A percentile compares a stretch with the other conserved stretches of the same genome.
phyloP scores from a whole-genome alignment of 35 echinoderm and acorn worm genomes.

The Lytechinus pictus region DNA sequence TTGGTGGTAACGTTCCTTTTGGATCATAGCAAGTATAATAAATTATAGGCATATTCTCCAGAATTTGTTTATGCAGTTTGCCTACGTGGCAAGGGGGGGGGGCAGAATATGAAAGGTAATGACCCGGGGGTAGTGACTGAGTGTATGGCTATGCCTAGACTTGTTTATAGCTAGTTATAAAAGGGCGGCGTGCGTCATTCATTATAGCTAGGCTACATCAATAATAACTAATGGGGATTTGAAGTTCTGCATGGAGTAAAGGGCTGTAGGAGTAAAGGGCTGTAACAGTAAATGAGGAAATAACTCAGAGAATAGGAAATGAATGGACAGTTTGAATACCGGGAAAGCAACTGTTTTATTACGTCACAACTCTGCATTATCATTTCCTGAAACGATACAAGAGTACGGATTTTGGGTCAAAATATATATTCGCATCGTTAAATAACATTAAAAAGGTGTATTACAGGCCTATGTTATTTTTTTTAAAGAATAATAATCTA shows the following conservation, averaged over 20 bases:
- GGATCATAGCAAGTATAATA: no score
- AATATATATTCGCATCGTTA: neutral
- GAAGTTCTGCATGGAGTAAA: neutral
- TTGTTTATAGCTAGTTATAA: neutral
- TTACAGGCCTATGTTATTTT: no score
- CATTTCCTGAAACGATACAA: neutral
- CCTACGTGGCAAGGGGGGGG: no score
- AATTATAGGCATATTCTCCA: no score
- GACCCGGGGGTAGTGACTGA: no score
- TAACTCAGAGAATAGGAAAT: neutral
- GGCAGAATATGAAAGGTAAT: no score
- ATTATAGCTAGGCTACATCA: neutral
- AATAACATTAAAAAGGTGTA: no score
- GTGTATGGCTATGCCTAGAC: neutral
- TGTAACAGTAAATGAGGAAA: neutral
- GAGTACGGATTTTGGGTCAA: neutral
- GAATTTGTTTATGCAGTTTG: no score
- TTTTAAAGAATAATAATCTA: no score
- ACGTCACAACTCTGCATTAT: neutral
- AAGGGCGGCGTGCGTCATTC: neutral
- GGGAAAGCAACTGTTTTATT: neutral
- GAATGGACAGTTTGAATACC: neutral
- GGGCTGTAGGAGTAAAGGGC: neutral
- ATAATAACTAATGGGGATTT: neutral
- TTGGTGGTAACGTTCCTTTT: no score